Evolutionary conservation across 2,797 vertebrate genomes (phyloP).

Genomic region (Eulemur mongoz): DNA sequence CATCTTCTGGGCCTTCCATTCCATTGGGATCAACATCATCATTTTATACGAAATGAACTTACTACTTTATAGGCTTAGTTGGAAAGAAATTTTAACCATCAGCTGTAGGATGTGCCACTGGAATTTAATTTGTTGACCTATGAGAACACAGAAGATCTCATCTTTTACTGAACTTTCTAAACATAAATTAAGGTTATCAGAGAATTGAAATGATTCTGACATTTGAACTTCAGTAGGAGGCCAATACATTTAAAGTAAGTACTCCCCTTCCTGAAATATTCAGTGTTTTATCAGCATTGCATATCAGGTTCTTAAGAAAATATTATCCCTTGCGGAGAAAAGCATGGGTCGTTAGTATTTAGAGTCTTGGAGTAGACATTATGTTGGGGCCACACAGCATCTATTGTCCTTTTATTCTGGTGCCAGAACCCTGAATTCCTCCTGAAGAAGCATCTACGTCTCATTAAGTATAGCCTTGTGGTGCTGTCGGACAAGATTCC

Average conservation of each 20-base stretch:
- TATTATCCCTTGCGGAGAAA: neutral
- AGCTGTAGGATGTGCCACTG: constrained; percentile 51
- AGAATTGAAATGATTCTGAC: constrained; percentile 59
- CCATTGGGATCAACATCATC: constrained; percentile 82
- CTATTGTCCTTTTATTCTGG: neutral
- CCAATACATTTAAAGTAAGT: constrained; percentile 54
- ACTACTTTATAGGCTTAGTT: constrained; percentile 73
- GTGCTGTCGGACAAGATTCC: neutral
- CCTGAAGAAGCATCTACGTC: neutral
- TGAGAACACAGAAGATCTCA: constrained; percentile 63
- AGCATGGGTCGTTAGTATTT: neutral
- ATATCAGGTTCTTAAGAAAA: constrained; percentile 35
- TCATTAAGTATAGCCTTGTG: neutral
- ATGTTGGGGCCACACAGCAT: neutral
- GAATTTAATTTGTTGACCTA: constrained; percentile 72
- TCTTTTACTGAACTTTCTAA: constrained; percentile 67
- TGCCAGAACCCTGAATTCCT: neutral
- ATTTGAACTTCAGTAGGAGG: constrained; percentile 56
- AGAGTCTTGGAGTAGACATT: neutral
- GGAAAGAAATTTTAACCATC: constrained; percentile 76
- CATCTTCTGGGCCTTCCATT: constrained; percentile 82
- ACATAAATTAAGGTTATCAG: constrained; percentile 62
- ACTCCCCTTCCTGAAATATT: constrained; percentile 47
- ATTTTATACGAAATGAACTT: constrained; percentile 77
- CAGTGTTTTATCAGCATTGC: neutral